Evolutionary conservation across 1,140 invertebrate species (phyloP).

Genomic region (Wiebesia pumilae): DNA sequence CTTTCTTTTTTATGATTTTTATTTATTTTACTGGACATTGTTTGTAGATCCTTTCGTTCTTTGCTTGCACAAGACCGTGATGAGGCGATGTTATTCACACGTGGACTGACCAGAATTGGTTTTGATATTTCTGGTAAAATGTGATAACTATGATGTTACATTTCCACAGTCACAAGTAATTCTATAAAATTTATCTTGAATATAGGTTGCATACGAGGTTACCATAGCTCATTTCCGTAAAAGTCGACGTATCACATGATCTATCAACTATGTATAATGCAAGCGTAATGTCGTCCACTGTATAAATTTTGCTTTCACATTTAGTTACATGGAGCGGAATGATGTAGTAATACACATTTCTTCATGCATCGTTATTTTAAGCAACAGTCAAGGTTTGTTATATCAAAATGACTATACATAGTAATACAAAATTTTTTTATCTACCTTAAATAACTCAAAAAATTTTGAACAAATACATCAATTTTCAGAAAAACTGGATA

Average conservation of each 20-base stretch:
- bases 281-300: not conserved
- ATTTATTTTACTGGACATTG: not conserved
- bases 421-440: too few species aligned
- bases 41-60: not conserved
- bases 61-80: not conserved
- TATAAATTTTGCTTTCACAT: not conserved
- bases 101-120: not conserved
- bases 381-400: too few species aligned
- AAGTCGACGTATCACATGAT: not conserved
- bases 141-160: too few species aligned
- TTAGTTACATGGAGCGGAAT: not conserved
- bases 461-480: too few species aligned
- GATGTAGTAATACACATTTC: not conserved
- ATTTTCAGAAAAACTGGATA: too few species aligned
- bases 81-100: not conserved
- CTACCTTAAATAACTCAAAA: too few species aligned
- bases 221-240: not conserved
- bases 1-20: not conserved
- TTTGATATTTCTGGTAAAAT: not conserved
- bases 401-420: too few species aligned
- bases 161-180: not conserved
- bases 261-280: not conserved
- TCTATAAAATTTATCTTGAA: not conserved
- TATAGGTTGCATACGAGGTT: not conserved
- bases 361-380: too few species aligned